Base-by-base conservation (phyloP, 2,797 vertebrate species). In the Limosa lapponica region DNA sequence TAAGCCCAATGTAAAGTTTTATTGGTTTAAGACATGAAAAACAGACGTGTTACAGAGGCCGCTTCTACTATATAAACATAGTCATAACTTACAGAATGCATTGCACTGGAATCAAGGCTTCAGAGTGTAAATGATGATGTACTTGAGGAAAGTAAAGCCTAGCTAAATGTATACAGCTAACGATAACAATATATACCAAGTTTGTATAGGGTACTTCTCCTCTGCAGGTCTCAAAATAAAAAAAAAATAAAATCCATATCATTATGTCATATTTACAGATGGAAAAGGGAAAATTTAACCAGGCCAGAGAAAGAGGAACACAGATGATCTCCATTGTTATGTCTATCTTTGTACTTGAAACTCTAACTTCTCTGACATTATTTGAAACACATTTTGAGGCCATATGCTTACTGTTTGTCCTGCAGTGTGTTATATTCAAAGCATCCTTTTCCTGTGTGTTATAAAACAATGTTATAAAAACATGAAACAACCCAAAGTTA, bases 1-100 rank as follows among this genome's bases (percentile, higher is more conserved):
- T 95, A 96, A 93, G 94, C 70, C 55, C 80, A 79, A 55, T 94
- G 92, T 95, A 95, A 84, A 88, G 67, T 95, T 95, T 95, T 96
- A 96, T 96, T 96, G 87, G 82, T 96, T 96, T 96, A 96, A 93
- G 93, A 95, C 91, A 94, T 91, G 95, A 94, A 96, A 96, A 97
- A 46, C 91, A 96, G 93, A 90, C 87, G 51, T 41, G 64, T 74
- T 95, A 84, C 55, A 91, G 92, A 78, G 88, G 58, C 72, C 2
- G 20, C 51, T 94, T 90, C 85, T 84, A 69, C 90, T 93, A 43
- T 69, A 90, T 91, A 93, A 96, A 94, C 80, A 87, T 16, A 96
- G 87, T 57, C 73, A 30, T 80, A 89, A 84, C 46, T 48, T 27
- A 39, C 30, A 65, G 81, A 81, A 87, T 66, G 77, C 89, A 59